Conservation (phyloP, 2,797 vertebrate species). For the Apogon hyalosoma region DNA sequence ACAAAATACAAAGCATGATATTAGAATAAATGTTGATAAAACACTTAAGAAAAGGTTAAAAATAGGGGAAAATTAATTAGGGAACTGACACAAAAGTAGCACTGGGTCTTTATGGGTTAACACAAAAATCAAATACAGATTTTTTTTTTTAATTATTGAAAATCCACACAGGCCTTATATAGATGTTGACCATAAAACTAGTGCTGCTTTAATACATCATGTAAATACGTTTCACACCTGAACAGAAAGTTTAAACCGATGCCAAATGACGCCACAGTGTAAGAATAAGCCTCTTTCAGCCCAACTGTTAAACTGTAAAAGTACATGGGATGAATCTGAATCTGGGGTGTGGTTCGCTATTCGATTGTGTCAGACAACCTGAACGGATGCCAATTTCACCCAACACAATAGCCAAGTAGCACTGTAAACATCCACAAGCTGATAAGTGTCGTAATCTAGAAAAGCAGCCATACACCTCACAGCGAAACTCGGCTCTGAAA, state of each 20-base stretch:
- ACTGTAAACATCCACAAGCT: slow-evolving; percentile 49
- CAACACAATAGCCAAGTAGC: slow-evolving; percentile 31
- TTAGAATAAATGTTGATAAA: no score
- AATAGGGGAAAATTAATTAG: no score
- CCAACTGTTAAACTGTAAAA: slow-evolving; percentile 11
- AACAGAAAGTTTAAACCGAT: not conserved
- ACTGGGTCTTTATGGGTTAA: no score
- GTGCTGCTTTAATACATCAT: no score
- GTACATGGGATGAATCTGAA: slow-evolving; percentile 37
- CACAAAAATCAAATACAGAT: no score
- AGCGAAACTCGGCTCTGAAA: slow-evolving; percentile 63
- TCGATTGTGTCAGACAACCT: slow-evolving; percentile 41
- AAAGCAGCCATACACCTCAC: slow-evolving; percentile 24
- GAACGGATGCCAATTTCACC: slow-evolving; percentile 50
- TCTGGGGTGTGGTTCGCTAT: slow-evolving; percentile 51
- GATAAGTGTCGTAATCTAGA: slow-evolving; percentile 56
- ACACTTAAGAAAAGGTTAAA: no score
- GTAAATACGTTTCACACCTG: no score
- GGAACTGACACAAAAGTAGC: no score
- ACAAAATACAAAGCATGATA: no score
- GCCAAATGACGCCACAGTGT: not conserved
- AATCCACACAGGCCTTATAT: no score
- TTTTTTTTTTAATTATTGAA: no score
- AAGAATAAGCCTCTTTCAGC: slow-evolving; percentile 14
- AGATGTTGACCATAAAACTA: no score